phyloP scores from a whole-genome alignment of 1,140 invertebrate genomes.

The Arctopsyche grandis region DNA sequence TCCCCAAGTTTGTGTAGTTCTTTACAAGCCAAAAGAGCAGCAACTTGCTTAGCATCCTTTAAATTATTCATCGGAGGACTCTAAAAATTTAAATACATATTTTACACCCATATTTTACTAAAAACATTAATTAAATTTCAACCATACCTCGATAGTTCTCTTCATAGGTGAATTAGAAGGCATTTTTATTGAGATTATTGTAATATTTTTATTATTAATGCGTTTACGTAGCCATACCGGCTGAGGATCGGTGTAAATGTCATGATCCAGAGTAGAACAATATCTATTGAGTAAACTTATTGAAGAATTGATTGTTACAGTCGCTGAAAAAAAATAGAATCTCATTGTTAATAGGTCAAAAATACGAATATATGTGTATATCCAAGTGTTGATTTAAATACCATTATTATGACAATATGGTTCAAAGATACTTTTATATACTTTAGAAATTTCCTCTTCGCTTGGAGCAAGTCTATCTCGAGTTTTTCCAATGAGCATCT shows the following conservation, averaged over 20 bases:
- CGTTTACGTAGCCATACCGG: conserved; percentile 71
- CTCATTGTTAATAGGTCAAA: not conserved
- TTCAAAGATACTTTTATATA: conserved; percentile 63
- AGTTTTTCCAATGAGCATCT: conserved; percentile 72
- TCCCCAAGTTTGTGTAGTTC: conserved; percentile 78
- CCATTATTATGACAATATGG: conserved; percentile 65
- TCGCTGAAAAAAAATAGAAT: conserved; percentile 57
- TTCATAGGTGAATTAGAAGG: conserved; percentile 79
- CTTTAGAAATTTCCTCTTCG: conserved; percentile 64
- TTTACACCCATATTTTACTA: not conserved
- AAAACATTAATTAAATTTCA: not conserved
- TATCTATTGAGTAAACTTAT: conserved; percentile 82
- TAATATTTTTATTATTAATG: not conserved
- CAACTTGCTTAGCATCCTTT: conserved; percentile 81
- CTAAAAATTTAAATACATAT: conserved; percentile 61
- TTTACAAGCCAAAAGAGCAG: conserved; percentile 80
- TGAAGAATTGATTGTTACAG: conserved; percentile 72
- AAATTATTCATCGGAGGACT: conserved; percentile 69
- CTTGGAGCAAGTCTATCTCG: conserved; percentile 65
- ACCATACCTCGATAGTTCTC: conserved; percentile 63
- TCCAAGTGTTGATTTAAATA: conserved; percentile 52
- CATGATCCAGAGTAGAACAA: conserved; percentile 81
- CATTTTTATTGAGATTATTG: conserved; percentile 67
- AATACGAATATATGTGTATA: too few species aligned
- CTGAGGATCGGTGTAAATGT: conserved; percentile 82